Percentiles rank a stretch among this genome's conserved stretches.
These are phyloP conservation scores for Montipora capricornis DNA, from an alignment of 64 coral and sea anemone species.

Conservation along the genomic window DNA sequence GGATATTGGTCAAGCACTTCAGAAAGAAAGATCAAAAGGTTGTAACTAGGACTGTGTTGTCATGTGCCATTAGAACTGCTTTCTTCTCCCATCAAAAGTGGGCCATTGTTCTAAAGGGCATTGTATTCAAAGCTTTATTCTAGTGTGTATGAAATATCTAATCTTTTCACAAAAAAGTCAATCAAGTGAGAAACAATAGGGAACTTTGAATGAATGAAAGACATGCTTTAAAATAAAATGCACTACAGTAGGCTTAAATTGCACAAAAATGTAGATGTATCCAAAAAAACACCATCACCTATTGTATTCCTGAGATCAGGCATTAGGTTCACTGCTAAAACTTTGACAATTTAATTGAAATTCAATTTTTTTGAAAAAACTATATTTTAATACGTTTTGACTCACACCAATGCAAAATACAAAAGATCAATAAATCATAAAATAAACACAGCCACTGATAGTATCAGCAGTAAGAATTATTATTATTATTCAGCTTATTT, in stretches of 20 bases:
- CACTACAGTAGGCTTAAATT: neutral
- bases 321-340: neutral
- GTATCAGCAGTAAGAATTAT: neutral
- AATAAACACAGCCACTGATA: neutral
- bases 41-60: neutral
- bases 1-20: constrained; percentile 10
- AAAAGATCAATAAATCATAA: neutral
- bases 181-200: neutral
- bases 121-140: neutral
- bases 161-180: neutral
- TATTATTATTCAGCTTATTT: neutral
- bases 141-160: constrained; percentile 28
- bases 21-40: constrained; percentile 6
- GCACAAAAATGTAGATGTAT: neutral
- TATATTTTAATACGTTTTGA: neutral
- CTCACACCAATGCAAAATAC: neutral
- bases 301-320: neutral
- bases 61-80: neutral
- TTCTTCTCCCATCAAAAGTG: neutral
- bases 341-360: neutral
- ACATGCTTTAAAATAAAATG: neutral
- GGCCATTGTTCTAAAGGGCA: neutral
- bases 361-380: neutral
- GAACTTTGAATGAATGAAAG: neutral
- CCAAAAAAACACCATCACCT: neutral